phyloP scores from a whole-genome alignment of 2,888 invertebrate species.

The Heliconius charithonia region DNA sequence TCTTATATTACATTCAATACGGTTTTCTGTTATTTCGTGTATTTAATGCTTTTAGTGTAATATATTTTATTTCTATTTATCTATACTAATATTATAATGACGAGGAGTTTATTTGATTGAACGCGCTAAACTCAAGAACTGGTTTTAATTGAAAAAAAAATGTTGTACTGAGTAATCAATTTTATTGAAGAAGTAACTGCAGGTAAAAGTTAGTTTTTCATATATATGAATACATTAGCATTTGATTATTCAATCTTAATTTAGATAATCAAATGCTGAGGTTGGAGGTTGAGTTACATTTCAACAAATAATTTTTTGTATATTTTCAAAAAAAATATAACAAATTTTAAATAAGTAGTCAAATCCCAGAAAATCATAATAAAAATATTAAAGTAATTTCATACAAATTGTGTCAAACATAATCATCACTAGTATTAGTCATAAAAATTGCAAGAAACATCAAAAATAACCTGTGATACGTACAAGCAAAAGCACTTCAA shows the following conservation, averaged over 20 bases:
- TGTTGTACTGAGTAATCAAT: too few species aligned
- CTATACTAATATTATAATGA: too few species aligned
- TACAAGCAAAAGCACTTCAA: neutral
- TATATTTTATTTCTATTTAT: too few species aligned
- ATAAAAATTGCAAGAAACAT: neutral
- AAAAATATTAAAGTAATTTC: neutral
- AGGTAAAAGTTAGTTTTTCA: too few species aligned
- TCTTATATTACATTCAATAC: constrained; percentile 15
- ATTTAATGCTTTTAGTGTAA: neutral
- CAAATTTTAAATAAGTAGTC: neutral
- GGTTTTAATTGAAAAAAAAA: too few species aligned
- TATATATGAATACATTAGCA: too few species aligned
- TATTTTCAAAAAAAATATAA: neutral
- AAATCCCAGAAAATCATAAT: neutral
- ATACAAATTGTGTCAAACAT: neutral
- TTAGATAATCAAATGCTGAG: too few species aligned
- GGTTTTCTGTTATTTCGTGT: constrained; percentile 14
- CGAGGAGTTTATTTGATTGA: too few species aligned
- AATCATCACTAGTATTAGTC: neutral
- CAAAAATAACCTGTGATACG: neutral
- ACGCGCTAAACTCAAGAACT: too few species aligned
- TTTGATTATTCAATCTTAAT: too few species aligned
- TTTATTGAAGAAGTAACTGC: too few species aligned
- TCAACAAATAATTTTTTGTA: neutral
- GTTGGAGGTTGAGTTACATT: too few species aligned